A percentile compares a stretch with the other conserved stretches of the same genome.
Evolutionary conservation across 2,113 vertebrate genomes (phyloP).

Genomic region (Trachemys scripta): DNA sequence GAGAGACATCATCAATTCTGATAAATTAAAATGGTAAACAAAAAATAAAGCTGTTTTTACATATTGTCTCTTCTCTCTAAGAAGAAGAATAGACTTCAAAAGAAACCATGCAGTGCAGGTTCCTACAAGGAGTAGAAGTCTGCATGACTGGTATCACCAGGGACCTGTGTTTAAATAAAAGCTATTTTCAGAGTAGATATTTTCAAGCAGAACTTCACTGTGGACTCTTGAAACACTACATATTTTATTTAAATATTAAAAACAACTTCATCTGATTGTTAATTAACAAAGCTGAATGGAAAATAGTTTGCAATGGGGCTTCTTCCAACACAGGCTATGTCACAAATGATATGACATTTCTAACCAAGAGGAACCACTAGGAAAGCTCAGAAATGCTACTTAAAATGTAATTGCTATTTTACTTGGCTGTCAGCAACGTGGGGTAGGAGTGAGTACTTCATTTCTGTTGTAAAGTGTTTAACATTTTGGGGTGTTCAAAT

Average conservation of each 20-base stretch:
- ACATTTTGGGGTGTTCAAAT: not conserved
- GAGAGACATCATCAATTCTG: not conserved
- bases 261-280: not conserved
- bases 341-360: not conserved
- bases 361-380: not conserved
- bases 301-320: not conserved
- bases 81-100: not conserved
- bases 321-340: not conserved
- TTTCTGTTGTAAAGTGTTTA: not conserved
- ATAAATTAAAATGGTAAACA: not conserved
- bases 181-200: not conserved
- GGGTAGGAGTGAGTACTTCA: not conserved
- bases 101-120: not conserved
- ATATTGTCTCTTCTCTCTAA: not conserved
- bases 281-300: not conserved
- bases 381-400: not conserved
- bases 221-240: too few species aligned
- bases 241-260: not conserved
- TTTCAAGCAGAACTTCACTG: not conserved
- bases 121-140: not conserved
- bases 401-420: not conserved
- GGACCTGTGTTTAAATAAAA: not conserved
- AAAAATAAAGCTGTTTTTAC: not conserved
- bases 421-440: not conserved
- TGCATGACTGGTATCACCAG: not conserved